Base-by-base conservation (phyloP, 92 coral and sea anemone genomes). In the Blastomussa wellsi region DNA sequence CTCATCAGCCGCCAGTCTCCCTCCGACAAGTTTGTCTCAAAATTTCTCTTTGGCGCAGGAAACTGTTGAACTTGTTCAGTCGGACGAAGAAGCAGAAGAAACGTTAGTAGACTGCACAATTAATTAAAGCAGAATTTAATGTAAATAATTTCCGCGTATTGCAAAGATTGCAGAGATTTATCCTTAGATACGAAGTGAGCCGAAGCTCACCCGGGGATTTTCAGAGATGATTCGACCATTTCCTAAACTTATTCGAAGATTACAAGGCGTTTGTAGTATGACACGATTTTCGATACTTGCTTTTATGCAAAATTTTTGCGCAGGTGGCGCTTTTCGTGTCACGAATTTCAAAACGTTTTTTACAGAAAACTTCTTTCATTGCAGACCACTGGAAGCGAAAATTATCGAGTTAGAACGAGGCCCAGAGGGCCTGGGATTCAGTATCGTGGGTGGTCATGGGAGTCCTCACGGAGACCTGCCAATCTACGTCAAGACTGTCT, bases 381-480 rank as follows among this genome's bases (percentile, higher is more conserved):
- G 47, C 90, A 96, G 99, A 29, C 99, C 96, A 28, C 94, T 92
- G 32, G 94, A 96, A 77, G 89, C 99, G 47, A 93, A 94, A 79
- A 82, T 93, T 12, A 96, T 96, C 89, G 99, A 96, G 92, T 90
- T 96, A 44, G 98, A 94, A 85, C 98, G 99, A 38, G 99, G 99
- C 33, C 99, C 99, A 5, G 99, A 96, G 55, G 99, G 99, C 78
- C 95, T 96, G 92, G 99, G 99, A 14, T 96, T 96, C 66, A 96
- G 99, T 89, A 96, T 96, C 78, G 99, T 97, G 28, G 99, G 99
- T 31, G 99, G 99, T 71, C 99, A 95, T 67, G 99, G 98, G 17
- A 97, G 99, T 88, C 99, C 99, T 29, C 99, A 97, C 76, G 99
- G 99, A 22, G 99, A 97, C 88, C 89, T 97, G 85, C 99, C 99